Base-by-base conservation (phyloP, 2,113 vertebrate species). In the Cyanoramphus novaezelandiae region DNA sequence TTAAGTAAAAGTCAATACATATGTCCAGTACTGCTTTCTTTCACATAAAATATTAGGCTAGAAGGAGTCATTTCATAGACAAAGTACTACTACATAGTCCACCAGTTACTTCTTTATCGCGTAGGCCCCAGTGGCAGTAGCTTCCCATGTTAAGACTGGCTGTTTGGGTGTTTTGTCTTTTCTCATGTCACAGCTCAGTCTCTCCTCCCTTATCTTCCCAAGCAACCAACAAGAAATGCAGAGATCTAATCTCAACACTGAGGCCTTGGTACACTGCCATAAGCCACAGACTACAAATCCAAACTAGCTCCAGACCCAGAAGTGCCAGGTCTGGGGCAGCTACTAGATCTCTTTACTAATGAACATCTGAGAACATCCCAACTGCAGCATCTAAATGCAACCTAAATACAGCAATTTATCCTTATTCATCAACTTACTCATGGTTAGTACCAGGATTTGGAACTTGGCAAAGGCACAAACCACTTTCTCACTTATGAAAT, bases 141-240 rank as follows among this genome's bases (percentile, higher is more conserved):
- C 14, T 86, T 8, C 17, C 9, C 2, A 2, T n/a, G 7, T 15
- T 15, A 59, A 13, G 13, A 10, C 5, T 65, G 46, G 4, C 1
- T 49, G 2, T 37, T 57, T 23, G 44, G 27, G 33, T 7, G 6
- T 77, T 80, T 76, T 55, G 3, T 33, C 29, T 53, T 84, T 76
- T 31, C 50, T 50, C 39, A 27, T 5, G 21, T 13, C 0, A 0
- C 19, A 44, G 12, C 19, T 24, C 31, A 62, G 24, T 28, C 8
- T 31, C 59, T 37, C 20, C 44, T 67, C 4, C 64, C 28, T 17
- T 57, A n/a, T 23, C 37, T 93, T 27, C 29, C 3, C 29, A 50
- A 10, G 29, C 8, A 75, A 43, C 9, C 35, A 79, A 20, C 23
- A 41, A 5, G 12, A 44, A 79, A 6, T 60, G 5, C 39, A 84